A percentile compares a stretch with the other conserved stretches of the same genome.
phyloP scores from a whole-genome alignment of 2,888 invertebrate genomes.

The Argynnis bischoffii region DNA sequence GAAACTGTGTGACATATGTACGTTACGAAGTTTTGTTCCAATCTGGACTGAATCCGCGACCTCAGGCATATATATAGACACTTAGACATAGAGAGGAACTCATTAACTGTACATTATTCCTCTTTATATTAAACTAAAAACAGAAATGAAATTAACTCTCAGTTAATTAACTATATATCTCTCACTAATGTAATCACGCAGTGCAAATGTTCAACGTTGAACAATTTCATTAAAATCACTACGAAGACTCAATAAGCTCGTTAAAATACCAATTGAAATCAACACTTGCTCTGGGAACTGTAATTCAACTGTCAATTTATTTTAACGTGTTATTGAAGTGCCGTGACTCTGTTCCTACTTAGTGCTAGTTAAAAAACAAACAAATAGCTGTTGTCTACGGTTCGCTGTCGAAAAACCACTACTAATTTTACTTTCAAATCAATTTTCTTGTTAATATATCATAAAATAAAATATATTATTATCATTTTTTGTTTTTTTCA shows the following conservation, averaged over 20 bases:
- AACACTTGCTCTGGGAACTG: slow-evolving; percentile 7
- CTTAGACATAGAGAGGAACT: background rate
- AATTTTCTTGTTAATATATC: no score
- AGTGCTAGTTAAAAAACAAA: background rate
- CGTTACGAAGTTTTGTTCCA: no score
- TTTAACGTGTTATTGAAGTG: background rate
- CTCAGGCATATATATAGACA: no score
- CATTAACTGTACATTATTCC: background rate
- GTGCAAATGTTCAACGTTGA: slow-evolving; percentile 8
- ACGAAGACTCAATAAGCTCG: slow-evolving; percentile 20
- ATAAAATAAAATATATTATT: no score
- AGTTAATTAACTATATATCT: slow-evolving; percentile 7
- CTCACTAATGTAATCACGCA: slow-evolving; percentile 8
- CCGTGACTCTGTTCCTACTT: background rate
- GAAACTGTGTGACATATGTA: no score
- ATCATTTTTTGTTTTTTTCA: no score
- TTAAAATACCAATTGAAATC: slow-evolving; percentile 19
- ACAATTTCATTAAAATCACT: slow-evolving; percentile 13
- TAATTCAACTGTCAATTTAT: background rate
- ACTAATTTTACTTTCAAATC: no score
- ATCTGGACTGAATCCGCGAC: no score
- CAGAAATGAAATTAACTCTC: background rate
- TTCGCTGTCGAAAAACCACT: no score
- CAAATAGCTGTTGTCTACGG: background rate
- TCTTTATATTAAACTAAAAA: background rate